Base-by-base conservation (phyloP, 2,797 vertebrate genomes). In the Hybognathus amarus region DNA sequence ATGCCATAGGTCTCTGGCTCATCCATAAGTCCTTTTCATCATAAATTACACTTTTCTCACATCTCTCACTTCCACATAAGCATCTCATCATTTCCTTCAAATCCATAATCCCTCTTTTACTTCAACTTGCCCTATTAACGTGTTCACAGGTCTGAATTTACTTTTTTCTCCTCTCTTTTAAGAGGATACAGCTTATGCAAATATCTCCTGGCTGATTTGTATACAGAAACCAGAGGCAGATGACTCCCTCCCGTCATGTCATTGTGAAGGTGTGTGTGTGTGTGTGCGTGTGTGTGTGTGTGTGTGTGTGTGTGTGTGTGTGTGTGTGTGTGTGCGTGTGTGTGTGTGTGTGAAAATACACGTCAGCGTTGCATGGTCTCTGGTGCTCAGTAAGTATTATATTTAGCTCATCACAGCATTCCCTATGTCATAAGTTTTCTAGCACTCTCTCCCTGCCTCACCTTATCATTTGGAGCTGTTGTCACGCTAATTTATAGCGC, bases 331-430 rank as follows among this genome's bases (percentile, higher is more conserved):
- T n/a, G n/a, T n/a, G n/a, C n/a, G n/a, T n/a, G 50, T n/a, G 50
- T 59, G 59, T 18, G 66, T 52, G 45, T 27, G 9, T 50, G 30
- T 33, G 61, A 63, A 66, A 42, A 70, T 56, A n/a, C 73, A 40
- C 81, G 52, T 83, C 30, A 73, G 54, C 42, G 54, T 22, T 30
- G 38, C 27, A 47, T 47, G 20, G 27, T 50, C n/a, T 61, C 27
- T 83, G 61, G 20, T 47, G 50, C 76, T 83, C 73, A 71, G 33
- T 82, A 67, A 77, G 54, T 82, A 68, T 75, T 83, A 86, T 86
- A 83, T 85, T 85, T 86, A 83, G 82, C 76, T 68, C 33, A 36
- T 27, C 75, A 71, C 45, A 79, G 52, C 38, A 12, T 81, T 54
- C 8, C 38, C 67, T n/a, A 27, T n/a, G 24, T 64, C 56, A 36